Evolutionary conservation across 2,797 vertebrate genomes (phyloP), one percentile per base, ranked within the genome.

Genomic region (Pogonophryne albipinna): DNA sequence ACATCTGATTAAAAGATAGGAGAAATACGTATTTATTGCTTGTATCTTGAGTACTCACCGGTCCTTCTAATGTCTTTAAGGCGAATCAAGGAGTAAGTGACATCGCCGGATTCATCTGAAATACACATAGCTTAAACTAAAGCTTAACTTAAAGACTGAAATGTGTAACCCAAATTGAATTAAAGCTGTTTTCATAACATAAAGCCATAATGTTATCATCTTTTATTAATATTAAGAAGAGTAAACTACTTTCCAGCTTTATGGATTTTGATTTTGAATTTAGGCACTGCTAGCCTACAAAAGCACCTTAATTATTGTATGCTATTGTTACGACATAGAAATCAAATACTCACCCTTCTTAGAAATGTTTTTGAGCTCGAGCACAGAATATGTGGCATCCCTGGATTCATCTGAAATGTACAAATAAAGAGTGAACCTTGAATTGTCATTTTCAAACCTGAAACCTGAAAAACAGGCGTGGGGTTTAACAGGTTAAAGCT

Each of bases 331-430:
- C 23, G 3, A 27, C 10, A 19, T 38, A 3, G 17, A 47, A 6
- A 45, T 27, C 3, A 27, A 1, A 57, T 0, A 3, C 7, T 1
- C 20, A 3, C 0, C 1, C 13, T 38, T 49, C 10, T 27, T 27
- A 27, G 23, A 27, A 27, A 66, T 9, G 8, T 58, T 9, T 50
- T 50, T 66, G 2, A 78, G 38, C 38, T 74, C 44, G 8, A 77
- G 3, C 3, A 6, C 4, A 41, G 70, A 62, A 68, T 78, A 64
- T 17, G 14, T 47, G 2, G 12, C 12, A n/a, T 68, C 58, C 5
- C 0, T 1, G 31, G 53, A 42, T 46, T 56, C 14, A 51, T n/a
- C 82, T 80, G 61, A 60, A 73, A 76, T 14, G 17, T 0, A 66
- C 1, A 73, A 2, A 20, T 41, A 1, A 20, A 2, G 10, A 9